A percentile compares a stretch with the other conserved stretches of the same genome.
Evolutionary conservation across 2,888 invertebrate species (phyloP).

Genomic region (Cantharis flavilabris): DNA sequence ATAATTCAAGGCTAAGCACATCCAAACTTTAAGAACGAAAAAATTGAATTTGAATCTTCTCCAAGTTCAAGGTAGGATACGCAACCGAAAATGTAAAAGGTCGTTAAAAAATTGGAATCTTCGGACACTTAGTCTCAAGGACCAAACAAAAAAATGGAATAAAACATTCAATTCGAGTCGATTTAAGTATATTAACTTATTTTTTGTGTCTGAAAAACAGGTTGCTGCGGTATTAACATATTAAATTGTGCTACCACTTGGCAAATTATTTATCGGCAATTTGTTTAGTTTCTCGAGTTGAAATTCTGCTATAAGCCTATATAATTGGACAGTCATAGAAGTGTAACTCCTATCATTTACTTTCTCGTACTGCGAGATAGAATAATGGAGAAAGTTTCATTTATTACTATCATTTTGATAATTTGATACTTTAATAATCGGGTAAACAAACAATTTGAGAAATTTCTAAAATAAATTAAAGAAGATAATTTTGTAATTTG

Average conservation of each 20-base stretch:
- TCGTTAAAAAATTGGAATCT: not conserved
- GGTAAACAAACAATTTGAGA: not conserved
- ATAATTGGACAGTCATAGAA: not conserved
- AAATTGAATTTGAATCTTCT: not conserved
- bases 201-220: not conserved
- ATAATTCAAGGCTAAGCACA: not conserved
- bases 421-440: not conserved
- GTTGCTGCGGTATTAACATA: constrained; percentile 1
- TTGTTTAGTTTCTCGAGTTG: not conserved
- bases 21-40: not conserved
- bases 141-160: not conserved
- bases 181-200: not conserved
- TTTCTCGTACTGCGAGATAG: not conserved
- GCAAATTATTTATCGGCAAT: not conserved
- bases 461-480: not conserved
- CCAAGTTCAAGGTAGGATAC: not conserved
- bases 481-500: not conserved
- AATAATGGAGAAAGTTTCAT: not conserved
- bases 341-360: not conserved
- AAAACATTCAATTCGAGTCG: not conserved
- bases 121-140: not conserved
- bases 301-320: not conserved
- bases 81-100: not conserved
- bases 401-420: not conserved
- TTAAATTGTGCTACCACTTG: not conserved